Evolutionary conservation across 2,888 invertebrate species (phyloP), one percentile per base, ranked within the genome.

Genomic region (Anthophora plumipes): DNA sequence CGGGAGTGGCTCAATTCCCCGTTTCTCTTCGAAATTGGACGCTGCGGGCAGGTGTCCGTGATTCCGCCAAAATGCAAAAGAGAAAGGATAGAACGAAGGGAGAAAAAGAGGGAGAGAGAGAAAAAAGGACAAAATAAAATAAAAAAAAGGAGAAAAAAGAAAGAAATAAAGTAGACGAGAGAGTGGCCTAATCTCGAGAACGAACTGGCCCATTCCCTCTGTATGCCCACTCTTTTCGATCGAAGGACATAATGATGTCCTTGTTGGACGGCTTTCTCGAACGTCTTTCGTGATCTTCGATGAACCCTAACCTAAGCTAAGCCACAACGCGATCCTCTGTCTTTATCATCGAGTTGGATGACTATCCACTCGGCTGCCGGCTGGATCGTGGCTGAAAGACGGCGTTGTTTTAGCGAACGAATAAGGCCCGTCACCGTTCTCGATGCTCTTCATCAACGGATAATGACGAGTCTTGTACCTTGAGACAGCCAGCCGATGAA

Each of bases 401-500:
- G 63, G 87, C 89, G 88, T 92, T 92, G 92, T 92, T 89, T 91
- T 80, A 84, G 76, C 78, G 82, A 75, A 73, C 85, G 77, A 82
- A 82, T 79, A 70, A 84, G 68, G 82, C 85, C 84, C 88, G 86
- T 88, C 88, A 89, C 88, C 87, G 83, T 82, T 83, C 86, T 85
- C 87, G 89, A 88, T 89, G 89, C 90, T 89, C 90, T 90, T 90
- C 91, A 89, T 91, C 89, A 87, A 77, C 84, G 83, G 85, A 91
- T 89, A 91, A 91, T 89, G 90, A 91, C 84, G 89, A 89, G 89
- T 90, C 90, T 91, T 89, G 84, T 90, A 89, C 86, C 87, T 88
- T 85, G 82, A 67, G 82, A 85, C 88, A 77, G 83, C 77, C 73
- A 20, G 57, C 61, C 85, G 82, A 89, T 89, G 88, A 88, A 89